Evolutionary conservation across 2,113 vertebrate genomes (phyloP), one percentile per base, ranked within the genome.

Genomic region (Salvelinus fontinalis): DNA sequence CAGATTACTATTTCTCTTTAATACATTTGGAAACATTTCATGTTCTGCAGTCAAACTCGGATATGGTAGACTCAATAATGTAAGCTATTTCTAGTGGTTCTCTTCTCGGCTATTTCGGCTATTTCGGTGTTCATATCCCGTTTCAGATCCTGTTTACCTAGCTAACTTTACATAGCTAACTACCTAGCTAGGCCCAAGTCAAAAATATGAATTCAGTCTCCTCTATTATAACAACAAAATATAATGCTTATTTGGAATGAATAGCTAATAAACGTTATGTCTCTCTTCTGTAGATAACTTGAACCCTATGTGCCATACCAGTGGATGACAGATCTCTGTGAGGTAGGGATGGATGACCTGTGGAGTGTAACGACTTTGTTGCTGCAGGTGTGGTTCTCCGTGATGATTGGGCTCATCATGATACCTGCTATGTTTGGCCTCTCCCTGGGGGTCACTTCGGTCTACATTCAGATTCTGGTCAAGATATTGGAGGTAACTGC

Each of bases 401-500:
- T 91, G 65, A 91, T 95, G 34, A 7, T 95, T 1, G 81, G 89
- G 62, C 81, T 97, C 64, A 95, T 98, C 81, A 87, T 96, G 86
- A 51, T 98, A 74, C 97, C 96, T 0, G 96, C 97, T 68, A 94
- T 93, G 89, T 94, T 96, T 34, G 97, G 97, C 3, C 22, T 96
- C 67, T 98, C 97, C 2, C 82, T 99, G 92, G 97, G 97, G 0
- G 95, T 99, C 87, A 97, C 95, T 0, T 93, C 96, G 48, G 39
- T 95, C 68, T 98, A 99, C 87, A 95, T 98, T 92, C 92, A 92
- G 87, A 76, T 95, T 62, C 89, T 98, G 76, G 91, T 99, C 85
- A 94, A 92, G 84, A 95, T 92, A 48, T 88, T 98, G 48, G 94
- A 98, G 96, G 97, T 98, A 90, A 68, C 11, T 29, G 51, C 51